Evolutionary conservation across 2,797 vertebrate species (phyloP).

Genomic region (Mycteria americana): DNA sequence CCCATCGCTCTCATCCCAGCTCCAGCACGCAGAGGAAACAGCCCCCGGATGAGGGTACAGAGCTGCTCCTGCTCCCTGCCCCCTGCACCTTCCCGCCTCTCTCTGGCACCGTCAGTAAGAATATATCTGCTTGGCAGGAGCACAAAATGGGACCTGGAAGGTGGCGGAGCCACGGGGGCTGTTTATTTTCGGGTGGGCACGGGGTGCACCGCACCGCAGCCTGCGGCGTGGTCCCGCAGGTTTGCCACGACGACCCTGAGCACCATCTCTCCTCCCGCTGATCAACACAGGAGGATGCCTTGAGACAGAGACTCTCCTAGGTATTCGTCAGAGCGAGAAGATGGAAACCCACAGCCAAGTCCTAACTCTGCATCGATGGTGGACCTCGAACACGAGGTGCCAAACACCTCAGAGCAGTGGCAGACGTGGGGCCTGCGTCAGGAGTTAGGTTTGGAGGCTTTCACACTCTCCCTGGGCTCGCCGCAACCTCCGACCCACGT

Average conservation of each 20-base stretch:
- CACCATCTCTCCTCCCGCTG: not conserved
- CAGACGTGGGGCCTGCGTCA: rapidly evolving
- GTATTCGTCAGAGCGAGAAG: not conserved
- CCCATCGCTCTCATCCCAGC: not conserved
- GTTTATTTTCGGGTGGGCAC: not conserved
- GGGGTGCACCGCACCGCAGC: not conserved
- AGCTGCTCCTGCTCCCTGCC: not conserved
- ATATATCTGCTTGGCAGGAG: not conserved
- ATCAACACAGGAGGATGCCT: not conserved
- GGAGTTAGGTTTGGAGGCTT: not conserved
- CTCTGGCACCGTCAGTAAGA: not conserved
- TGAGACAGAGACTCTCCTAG: not conserved
- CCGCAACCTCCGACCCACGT: rapidly evolving
- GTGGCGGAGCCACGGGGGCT: not conserved
- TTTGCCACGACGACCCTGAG: not conserved
- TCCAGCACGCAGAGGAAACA: not conserved
- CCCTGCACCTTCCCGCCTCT: not conserved
- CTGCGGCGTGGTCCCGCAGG: rapidly evolving
- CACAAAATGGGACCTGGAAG: not conserved
- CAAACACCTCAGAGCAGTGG: not conserved
- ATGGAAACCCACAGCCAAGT: not conserved
- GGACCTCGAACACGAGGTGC: rapidly evolving
- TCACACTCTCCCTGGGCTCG: not conserved
- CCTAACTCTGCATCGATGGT: rapidly evolving
- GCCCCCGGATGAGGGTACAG: not conserved